Base-by-base conservation (phyloP, 2,888 invertebrate genomes). In the Acholoe squamosa region DNA sequence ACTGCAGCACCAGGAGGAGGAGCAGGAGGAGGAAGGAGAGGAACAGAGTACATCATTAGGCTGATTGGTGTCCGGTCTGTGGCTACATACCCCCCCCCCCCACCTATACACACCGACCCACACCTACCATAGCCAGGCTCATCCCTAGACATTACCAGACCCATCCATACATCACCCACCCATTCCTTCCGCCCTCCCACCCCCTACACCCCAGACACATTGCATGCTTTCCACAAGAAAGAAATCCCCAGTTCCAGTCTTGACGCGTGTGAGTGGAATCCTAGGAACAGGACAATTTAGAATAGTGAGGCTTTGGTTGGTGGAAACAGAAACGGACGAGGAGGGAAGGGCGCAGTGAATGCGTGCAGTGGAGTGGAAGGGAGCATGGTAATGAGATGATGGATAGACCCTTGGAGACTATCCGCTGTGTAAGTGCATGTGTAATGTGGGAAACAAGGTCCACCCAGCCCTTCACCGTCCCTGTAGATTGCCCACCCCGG, bases 381-480 rank as follows among this genome's bases (percentile, higher is more conserved):
- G 25, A 61, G 61, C 61, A 61, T 61, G 22, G 61, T 61, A n/a
- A 61, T 61, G 43, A 43, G 43, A 43, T 43, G 43, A 43, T 43
- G 43, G 43, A 43, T 3, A 43, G 43, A 43, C 43, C 43, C 43
- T 43, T 43, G 43, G 43, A 43, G 43, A 43, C 43, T 43, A 10
- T 43, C 43, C 43, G 43, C 43, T 10, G 43, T 43, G 43, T 43
- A 43, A 43, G 43, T 43, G 43, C 43, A 43, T 43, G 43, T 61
- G 61, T n/a, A 61, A n/a, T 61, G 61, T 61, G n/a, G 61, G n/a
- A 61, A 61, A 61, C 61, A 61, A n/a, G 61, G 61, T 61, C 61
- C 61, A 61, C 12, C 61, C 43, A 43, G 10, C 43, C 43, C 5
- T 43, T 10, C 43, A 43, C 61, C 14, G 61, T 3, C n/a, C 14